A percentile compares a stretch with the other conserved stretches of the same genome.
phyloP scores from a whole-genome alignment of 1,140 invertebrate genomes.

The Rhizoglyphus robini region DNA sequence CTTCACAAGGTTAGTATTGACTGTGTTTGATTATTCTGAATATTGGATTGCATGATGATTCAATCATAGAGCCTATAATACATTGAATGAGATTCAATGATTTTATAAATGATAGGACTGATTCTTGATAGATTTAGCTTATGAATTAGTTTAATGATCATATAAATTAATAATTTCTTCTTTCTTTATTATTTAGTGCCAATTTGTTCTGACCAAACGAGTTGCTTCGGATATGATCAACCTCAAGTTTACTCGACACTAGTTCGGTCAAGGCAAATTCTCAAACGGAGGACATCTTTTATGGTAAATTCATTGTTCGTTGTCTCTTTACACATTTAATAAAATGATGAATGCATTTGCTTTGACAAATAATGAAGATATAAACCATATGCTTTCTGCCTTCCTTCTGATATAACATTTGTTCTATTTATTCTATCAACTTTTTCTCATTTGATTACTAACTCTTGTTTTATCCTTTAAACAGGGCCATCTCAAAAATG shows the following conservation, averaged over 20 bases:
- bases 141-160: not conserved
- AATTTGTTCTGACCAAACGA: constrained; percentile 85
- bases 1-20: constrained; percentile 67
- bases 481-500: constrained; percentile 71
- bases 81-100: constrained; percentile 21
- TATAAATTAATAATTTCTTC: constrained; percentile 30
- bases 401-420: constrained; percentile 22
- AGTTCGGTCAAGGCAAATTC: constrained; percentile 99
- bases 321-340: not conserved
- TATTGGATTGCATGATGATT: constrained; percentile 20
- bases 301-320: constrained; percentile 59
- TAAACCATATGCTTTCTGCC: constrained; percentile 7
- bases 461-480: constrained; percentile 17
- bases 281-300: constrained; percentile 92
- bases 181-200: constrained; percentile 55
- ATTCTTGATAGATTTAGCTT: constrained; percentile 6
- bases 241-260: constrained; percentile 96
- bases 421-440: not conserved
- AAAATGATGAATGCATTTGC: constrained; percentile 10
- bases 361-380: not conserved
- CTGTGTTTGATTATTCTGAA: not conserved
- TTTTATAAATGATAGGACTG: constrained; percentile 32
- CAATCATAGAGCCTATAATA: constrained; percentile 22
- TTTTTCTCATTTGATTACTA: not conserved
- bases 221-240: constrained; percentile 94